These are phyloP conservation scores for Pithys albifrons DNA, from an alignment of 2,113 vertebrate genomes.

Conservation along the genomic window DNA sequence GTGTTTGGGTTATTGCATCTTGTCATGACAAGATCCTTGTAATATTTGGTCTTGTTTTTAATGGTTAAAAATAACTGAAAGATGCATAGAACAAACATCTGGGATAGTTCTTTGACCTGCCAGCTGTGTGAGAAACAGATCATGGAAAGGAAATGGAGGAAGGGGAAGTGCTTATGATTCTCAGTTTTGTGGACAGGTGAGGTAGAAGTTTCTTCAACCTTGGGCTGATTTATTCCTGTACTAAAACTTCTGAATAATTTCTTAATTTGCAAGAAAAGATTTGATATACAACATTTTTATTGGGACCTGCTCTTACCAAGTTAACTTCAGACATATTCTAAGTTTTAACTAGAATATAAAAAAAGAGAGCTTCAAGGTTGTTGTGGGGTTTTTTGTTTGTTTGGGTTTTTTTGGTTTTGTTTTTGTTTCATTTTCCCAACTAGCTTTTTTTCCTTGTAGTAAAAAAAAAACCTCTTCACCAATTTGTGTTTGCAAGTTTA, in stretches of 20 bases:
- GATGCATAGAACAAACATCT: background rate
- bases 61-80: background rate
- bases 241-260: background rate
- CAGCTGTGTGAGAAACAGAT: background rate
- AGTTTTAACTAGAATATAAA: background rate
- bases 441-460: accelerated
- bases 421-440: background rate
- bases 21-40: background rate
- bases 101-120: background rate
- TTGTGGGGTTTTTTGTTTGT: background rate
- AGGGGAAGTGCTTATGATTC: background rate
- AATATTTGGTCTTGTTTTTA: background rate
- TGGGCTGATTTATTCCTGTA: background rate
- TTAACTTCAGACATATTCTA: background rate
- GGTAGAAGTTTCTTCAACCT: background rate
- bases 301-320: background rate
- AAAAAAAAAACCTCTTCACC: background rate
- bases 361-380: background rate
- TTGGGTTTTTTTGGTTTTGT: no score
- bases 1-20: background rate
- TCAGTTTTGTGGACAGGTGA: background rate
- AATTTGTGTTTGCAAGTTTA: background rate
- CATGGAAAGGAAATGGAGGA: background rate
- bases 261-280: background rate
- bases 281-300: background rate